A percentile compares a stretch with the other conserved stretches of the same genome.
phyloP scores from a whole-genome alignment of 2,888 invertebrate genomes.

The Ennomos fuscantarius region DNA sequence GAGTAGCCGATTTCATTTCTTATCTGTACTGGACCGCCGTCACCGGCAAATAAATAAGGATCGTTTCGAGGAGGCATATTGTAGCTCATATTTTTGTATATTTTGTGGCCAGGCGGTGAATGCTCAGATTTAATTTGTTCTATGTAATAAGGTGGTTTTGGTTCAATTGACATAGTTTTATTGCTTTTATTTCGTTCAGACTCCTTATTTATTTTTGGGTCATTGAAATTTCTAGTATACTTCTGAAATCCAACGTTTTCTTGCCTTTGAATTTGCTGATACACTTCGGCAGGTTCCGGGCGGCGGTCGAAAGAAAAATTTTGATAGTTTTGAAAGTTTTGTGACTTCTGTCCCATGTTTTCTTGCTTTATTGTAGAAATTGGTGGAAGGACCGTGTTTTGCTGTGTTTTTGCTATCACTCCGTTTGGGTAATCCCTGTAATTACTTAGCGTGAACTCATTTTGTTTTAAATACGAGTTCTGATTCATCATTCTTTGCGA shows the following conservation, averaged over 20 bases:
- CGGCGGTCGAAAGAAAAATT: constrained; percentile 66
- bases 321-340: constrained; percentile 68
- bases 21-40: constrained; percentile 88
- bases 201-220: constrained; percentile 58
- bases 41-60: constrained; percentile 87
- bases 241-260: constrained; percentile 77
- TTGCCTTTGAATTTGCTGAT: constrained; percentile 62
- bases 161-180: constrained; percentile 52
- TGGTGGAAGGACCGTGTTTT: constrained; percentile 72
- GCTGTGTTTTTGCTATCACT: constrained; percentile 53
- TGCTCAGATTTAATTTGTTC: constrained; percentile 83
- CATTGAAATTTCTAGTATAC: constrained; percentile 64
- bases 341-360: constrained; percentile 69
- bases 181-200: constrained; percentile 47
- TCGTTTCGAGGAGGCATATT: constrained; percentile 70
- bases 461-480: constrained; percentile 57
- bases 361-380: constrained; percentile 83
- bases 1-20: constrained; percentile 88
- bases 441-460: constrained; percentile 54
- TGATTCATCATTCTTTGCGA: constrained; percentile 56
- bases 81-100: constrained; percentile 78
- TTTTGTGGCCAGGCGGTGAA: constrained; percentile 82
- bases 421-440: constrained; percentile 71
- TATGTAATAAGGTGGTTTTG: constrained; percentile 78
- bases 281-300: constrained; percentile 57